Percentiles rank a stretch among this genome's conserved stretches.
phyloP scores from a whole-genome alignment of 2,888 invertebrate genomes.

The Hydrotaea cyrtoneurina region DNA sequence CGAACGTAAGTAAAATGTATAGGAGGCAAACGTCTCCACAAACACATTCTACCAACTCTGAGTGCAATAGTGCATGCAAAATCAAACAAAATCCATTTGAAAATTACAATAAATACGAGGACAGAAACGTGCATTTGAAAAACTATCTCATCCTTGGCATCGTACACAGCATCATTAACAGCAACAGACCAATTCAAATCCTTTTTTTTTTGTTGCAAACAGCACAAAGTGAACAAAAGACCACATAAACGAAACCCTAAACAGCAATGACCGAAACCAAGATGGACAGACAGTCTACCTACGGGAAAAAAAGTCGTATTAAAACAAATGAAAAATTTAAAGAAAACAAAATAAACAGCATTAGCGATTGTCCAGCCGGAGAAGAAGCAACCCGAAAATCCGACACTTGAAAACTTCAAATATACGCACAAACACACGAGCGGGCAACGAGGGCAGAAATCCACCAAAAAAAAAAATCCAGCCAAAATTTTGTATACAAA shows the following conservation, averaged over 20 bases:
- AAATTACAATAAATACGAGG: neutral
- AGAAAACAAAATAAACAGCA: neutral
- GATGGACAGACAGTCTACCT: conserved; percentile 7
- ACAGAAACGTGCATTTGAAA: conserved; percentile 35
- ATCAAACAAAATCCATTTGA: conserved; percentile 30
- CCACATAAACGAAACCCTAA: conserved; percentile 39
- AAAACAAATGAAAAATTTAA: neutral
- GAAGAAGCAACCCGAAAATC: conserved; percentile 1
- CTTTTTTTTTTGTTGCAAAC: conserved; percentile 17
- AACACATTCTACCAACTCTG: neutral
- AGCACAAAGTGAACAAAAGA: neutral
- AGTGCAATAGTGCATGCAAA: neutral
- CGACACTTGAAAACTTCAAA: conserved; percentile 28
- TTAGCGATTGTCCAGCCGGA: conserved; percentile 24
- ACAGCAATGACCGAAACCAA: conserved; percentile 57
- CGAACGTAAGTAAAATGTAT: too few species aligned
- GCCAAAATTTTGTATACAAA: conserved; percentile 45
- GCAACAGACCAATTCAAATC: conserved; percentile 46
- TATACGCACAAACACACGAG: neutral
- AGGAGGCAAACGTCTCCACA: neutral
- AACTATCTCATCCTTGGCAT: conserved; percentile 62
- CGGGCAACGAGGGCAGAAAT: conserved; percentile 22
- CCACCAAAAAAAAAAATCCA: conserved; percentile 51
- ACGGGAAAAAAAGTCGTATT: too few species aligned
- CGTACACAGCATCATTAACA: conserved; percentile 41